Base-by-base conservation (phyloP, 2,888 invertebrate genomes). In the Hyles lineata region DNA sequence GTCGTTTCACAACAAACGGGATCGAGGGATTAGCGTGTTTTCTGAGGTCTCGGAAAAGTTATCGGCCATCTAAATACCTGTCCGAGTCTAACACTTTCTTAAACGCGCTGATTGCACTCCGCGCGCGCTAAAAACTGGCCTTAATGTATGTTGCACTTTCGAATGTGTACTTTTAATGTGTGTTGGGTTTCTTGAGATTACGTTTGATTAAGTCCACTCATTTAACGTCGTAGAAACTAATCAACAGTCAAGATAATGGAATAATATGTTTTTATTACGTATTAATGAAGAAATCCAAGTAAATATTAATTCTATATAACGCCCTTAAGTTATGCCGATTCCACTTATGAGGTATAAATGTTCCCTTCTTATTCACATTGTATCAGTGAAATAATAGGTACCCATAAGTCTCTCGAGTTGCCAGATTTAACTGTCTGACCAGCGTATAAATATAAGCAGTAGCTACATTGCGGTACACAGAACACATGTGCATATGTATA, bases 81-180 rank as follows among this genome's bases (percentile, higher is more conserved):
- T 7, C 55, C 55, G 55, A n/a, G 55, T 55, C 55, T 55, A n/a
- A n/a, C 55, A 55, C 55, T 55, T 55, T 55, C 55, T 55, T 55
- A 55, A 55, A 2, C 19, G 55, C 55, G 55, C 8, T 55, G n/a
- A 55, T 55, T 55, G 8, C 55, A 55, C 55, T 55, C 6, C 55
- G n/a, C n/a, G 17, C 19, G 55, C 55, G 55, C 55, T 55, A 55
- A 55, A n/a, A 55, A 55, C 19, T 55, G 55, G n/a, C 55, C 55
- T 55, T 55, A 55, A 55, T 55, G 55, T 55, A 55, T 55, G 6
- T 55, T n/a, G 19, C n/a, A 55, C 55, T 55, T 55, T n/a, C 55
- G 55, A 55, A 55, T 55, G n/a, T 55, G 55, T 55, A 55, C 55
- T 55, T 55, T 55, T n/a, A 55, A n/a, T 55, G 19, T 55, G 17